These are phyloP conservation scores for Hydropsyche betteni DNA, from an alignment of 2,888 invertebrate genomes.

Conservation along the genomic window DNA sequence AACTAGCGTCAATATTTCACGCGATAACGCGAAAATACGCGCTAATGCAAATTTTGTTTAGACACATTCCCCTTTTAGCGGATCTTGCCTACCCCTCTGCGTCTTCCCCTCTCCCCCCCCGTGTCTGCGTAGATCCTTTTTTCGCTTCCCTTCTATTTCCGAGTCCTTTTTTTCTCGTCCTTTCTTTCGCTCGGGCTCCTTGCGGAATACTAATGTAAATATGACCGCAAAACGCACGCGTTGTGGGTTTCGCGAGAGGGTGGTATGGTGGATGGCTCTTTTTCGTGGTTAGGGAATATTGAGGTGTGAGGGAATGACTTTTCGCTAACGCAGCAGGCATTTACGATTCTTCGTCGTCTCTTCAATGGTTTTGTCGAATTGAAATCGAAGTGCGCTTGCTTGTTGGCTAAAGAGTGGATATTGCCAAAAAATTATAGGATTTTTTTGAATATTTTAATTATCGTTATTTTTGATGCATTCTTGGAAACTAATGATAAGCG, in stretches of 20 bases:
- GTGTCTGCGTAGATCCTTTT: not conserved
- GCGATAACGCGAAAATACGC: constrained; percentile 19
- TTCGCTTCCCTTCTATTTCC: not conserved
- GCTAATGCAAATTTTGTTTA: constrained; percentile 32
- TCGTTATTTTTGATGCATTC: no score
- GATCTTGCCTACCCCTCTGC: no score
- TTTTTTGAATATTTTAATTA: no score
- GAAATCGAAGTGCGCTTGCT: constrained; percentile 6
- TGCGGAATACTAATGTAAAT: constrained; percentile 28
- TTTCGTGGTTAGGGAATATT: not conserved
- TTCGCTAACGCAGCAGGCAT: constrained; percentile 1
- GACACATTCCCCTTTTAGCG: not conserved
- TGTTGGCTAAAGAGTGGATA: no score
- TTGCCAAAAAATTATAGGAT: no score
- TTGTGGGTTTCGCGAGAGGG: not conserved
- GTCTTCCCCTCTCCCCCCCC: no score
- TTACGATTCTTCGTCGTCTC: constrained; percentile 16
- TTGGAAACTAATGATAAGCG: no score
- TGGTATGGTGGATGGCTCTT: constrained; percentile 5
- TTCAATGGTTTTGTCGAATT: constrained; percentile 31
- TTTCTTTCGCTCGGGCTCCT: not conserved
- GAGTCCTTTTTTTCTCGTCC: not conserved
- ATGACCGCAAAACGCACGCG: constrained; percentile 8
- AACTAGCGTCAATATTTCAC: constrained; percentile 28
- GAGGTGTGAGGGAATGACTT: no score